These are phyloP conservation scores for Coecobrya sp. DNA, from an alignment of 2,888 invertebrate species.

Conservation along the genomic window DNA sequence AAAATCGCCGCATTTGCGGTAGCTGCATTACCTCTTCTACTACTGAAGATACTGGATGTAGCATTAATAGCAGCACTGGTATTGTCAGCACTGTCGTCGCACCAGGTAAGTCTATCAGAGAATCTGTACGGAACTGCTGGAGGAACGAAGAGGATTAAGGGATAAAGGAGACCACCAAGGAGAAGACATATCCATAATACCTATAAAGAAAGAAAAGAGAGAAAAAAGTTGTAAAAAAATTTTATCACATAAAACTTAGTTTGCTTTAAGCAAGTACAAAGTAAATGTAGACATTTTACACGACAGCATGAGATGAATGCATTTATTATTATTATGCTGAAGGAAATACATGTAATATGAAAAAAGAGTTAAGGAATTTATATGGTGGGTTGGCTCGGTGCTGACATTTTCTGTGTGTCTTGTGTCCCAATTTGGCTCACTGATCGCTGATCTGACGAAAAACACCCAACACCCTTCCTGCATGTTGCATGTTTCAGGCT, in stretches of 20 bases:
- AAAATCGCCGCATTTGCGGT: conserved; percentile 59
- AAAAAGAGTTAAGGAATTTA: conserved; percentile 34
- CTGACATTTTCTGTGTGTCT: conserved; percentile 54
- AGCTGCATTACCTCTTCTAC: conserved; percentile 22
- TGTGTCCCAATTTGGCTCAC: conserved; percentile 56
- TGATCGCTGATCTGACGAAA: conserved; percentile 41
- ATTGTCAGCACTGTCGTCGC: conserved; percentile 71
- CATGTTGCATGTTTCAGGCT: neutral
- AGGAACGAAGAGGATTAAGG: conserved; percentile 84
- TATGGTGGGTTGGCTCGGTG: conserved; percentile 43
- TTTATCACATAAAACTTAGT: conserved; percentile 33
- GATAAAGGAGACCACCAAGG: conserved; percentile 84
- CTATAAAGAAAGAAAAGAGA: conserved; percentile 76
- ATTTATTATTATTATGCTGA: conserved; percentile 23
- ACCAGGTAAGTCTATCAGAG: conserved; percentile 82
- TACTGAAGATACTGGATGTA: conserved; percentile 15
- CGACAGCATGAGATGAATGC: conserved; percentile 4
- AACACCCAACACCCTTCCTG: no score
- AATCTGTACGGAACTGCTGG: conserved; percentile 84
- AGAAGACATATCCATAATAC: conserved; percentile 84
- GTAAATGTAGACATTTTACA: neutral
- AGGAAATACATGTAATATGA: neutral
- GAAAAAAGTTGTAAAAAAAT: conserved; percentile 42
- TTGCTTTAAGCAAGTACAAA: neutral
- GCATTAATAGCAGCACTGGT: conserved; percentile 22